These are phyloP conservation scores for Oryctes rhinoceros DNA, from an alignment of 1,140 invertebrate genomes.

Conservation along the genomic window DNA sequence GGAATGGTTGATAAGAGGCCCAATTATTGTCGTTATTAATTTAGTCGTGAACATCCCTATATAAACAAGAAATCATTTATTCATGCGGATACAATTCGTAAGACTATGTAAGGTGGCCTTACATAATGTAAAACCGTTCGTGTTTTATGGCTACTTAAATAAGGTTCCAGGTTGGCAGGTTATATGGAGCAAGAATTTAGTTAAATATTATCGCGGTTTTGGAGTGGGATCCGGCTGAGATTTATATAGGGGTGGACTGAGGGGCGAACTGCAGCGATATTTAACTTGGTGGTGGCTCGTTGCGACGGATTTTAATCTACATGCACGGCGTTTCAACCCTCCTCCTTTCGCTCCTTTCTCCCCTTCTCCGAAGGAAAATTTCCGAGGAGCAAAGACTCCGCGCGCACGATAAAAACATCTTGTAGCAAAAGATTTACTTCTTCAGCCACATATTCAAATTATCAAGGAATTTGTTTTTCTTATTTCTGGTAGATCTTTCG, in stretches of 20 bases:
- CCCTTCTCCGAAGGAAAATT: conserved; percentile 51
- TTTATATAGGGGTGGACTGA: conserved; percentile 53
- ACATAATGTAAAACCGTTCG: conserved; percentile 29
- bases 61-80: too few species aligned
- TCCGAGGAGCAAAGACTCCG: conserved; percentile 54
- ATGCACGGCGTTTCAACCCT: conserved; percentile 59
- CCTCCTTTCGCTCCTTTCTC: conserved; percentile 51
- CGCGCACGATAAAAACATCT: conserved; percentile 60
- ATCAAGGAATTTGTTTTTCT: conserved; percentile 62
- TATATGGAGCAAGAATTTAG: conserved; percentile 60
- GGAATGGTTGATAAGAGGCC: too few species aligned
- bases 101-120: not conserved
- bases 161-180: conserved; percentile 47
- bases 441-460: conserved; percentile 62
- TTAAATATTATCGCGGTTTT: conserved; percentile 59
- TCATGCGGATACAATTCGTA: too few species aligned
- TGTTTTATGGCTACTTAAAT: conserved; percentile 40
- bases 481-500: conserved; percentile 53
- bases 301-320: conserved; percentile 61
- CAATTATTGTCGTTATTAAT: too few species aligned
- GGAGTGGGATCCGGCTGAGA: conserved; percentile 58
- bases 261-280: conserved; percentile 54
- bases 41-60: too few species aligned
- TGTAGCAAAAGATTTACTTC: conserved; percentile 61
- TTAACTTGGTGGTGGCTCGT: conserved; percentile 57